Base-by-base conservation (phyloP, 2,888 invertebrate genomes). In the Mactromeris polynyma region DNA sequence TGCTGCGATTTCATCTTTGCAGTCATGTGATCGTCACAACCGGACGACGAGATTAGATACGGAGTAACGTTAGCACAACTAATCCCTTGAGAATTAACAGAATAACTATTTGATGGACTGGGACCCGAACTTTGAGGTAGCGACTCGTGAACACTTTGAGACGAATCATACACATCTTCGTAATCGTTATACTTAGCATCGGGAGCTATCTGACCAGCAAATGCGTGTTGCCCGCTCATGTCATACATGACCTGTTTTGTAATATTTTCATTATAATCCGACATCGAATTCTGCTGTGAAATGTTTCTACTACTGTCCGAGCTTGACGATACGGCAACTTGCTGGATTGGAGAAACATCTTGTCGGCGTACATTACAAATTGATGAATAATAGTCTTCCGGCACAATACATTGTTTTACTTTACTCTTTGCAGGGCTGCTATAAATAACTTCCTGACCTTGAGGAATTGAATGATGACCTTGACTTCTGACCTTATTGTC, bases 161-260 rank as follows among this genome's bases (percentile, higher is more conserved):
- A 80, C 26, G 87, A 81, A 26, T 90, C 90, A 79, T 92, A 92
- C n/a, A 92, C 92, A 86, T 89, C 92, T 80, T 92, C 92, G 85
- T 92, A 92, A n/a, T 92, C 92, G 42, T 89, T 86, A 83, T 90
- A 90, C 38, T 90, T 88, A 4, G 83, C 92, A 87, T 92, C 91
- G 2, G 91, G 90, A 0, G 89, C 90, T 46, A 90, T 90, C 81
- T 92, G 91, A 64, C 87, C 83, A 6, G 77, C 54, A n/a, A 77
- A 7, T 36, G 42, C 26, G 33, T 1, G 19, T 36, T 33, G 33
- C 2, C 36, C 19, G 19, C 33, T 73, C 36, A 33, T 73, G 17
- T 73, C 19, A 36, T 73, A 73, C 73, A 33, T 33, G 14, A 0
- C 36, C 33, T 17, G 73, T 19, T 73, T 73, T 0, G 73, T 26